Percentiles rank a stretch among this genome's conserved stretches.
Conservation (phyloP, 2,888 invertebrate species). For the Epinotia brunnichana region DNA sequence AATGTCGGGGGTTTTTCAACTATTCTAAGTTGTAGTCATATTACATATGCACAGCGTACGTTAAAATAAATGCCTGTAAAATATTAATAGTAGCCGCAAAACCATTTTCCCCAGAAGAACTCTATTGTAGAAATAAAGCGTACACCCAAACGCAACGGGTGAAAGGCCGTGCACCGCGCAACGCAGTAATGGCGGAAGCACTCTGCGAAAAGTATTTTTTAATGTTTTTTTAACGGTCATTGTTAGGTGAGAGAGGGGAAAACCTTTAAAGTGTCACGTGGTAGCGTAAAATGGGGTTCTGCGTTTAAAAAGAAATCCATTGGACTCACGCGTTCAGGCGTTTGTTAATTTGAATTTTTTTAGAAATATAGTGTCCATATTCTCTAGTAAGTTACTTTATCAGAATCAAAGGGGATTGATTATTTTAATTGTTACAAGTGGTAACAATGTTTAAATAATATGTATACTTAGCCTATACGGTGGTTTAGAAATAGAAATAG, state of each 20-base stretch:
- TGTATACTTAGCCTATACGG: too few relatives aligned
- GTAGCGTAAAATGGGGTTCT: background rate
- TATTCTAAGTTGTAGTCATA: too few relatives aligned
- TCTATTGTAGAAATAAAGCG: background rate
- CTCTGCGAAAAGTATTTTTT: slow-evolving; percentile 18
- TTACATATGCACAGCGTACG: too few relatives aligned
- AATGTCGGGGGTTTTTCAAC: too few relatives aligned
- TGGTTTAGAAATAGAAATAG: too few relatives aligned
- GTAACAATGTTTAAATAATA: too few relatives aligned
- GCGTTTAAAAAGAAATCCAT: background rate
- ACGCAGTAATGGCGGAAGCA: slow-evolving; percentile 28
- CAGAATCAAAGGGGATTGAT: too few relatives aligned
- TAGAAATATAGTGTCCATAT: background rate
- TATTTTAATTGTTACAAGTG: too few relatives aligned
- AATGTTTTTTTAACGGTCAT: slow-evolving; percentile 27
- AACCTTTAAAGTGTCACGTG: slow-evolving; percentile 15
- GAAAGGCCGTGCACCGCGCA: slow-evolving; percentile 22
- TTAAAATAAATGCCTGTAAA: too few relatives aligned
- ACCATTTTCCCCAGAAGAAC: background rate
- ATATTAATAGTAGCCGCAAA: background rate
- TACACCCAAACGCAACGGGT: slow-evolving; percentile 15
- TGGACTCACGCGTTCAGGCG: background rate
- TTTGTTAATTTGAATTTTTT: background rate
- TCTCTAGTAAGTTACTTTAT: too few relatives aligned
- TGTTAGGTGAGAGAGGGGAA: slow-evolving; percentile 9